Conservation (phyloP, 64 coral and sea anemone species). For the Platygyra sinensis region DNA sequence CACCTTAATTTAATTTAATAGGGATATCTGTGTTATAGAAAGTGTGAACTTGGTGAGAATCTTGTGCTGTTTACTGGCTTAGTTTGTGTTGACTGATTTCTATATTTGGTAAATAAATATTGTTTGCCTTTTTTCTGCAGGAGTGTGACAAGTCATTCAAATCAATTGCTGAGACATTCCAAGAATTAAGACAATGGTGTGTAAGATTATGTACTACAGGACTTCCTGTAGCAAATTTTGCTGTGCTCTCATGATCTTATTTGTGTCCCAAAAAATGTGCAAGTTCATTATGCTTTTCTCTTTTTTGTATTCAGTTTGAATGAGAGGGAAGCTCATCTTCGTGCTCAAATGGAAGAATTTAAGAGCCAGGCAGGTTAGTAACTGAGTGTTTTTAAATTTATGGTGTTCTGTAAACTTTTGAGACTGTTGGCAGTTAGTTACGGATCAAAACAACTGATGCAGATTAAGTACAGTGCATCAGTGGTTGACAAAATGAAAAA, state of each 20-base stretch:
- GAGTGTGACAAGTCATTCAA: slow-evolving; percentile 91
- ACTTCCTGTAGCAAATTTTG: no score
- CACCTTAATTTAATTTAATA: no score
- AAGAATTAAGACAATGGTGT: slow-evolving; percentile 73
- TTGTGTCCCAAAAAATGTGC: neutral
- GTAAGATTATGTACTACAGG: neutral
- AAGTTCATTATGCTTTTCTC: neutral
- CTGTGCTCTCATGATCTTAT: no score
- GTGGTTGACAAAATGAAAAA: no score
- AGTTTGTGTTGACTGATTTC: neutral
- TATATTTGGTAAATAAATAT: no score
- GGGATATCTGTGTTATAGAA: no score
- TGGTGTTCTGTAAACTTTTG: no score
- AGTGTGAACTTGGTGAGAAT: no score
- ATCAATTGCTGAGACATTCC: slow-evolving; percentile 72
- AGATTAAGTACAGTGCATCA: no score
- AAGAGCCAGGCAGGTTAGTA: slow-evolving; percentile 52
- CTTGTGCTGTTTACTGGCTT: no score
- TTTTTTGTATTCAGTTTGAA: slow-evolving; percentile 8
- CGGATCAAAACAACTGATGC: no score
- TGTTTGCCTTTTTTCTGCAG: slow-evolving; percentile 26
- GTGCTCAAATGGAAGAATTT: slow-evolving; percentile 50
- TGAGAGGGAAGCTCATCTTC: slow-evolving; percentile 45
- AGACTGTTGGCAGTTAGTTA: no score
- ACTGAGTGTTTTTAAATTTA: neutral